Conservation (phyloP, 2,113 vertebrate genomes). For the Passer domesticus region DNA sequence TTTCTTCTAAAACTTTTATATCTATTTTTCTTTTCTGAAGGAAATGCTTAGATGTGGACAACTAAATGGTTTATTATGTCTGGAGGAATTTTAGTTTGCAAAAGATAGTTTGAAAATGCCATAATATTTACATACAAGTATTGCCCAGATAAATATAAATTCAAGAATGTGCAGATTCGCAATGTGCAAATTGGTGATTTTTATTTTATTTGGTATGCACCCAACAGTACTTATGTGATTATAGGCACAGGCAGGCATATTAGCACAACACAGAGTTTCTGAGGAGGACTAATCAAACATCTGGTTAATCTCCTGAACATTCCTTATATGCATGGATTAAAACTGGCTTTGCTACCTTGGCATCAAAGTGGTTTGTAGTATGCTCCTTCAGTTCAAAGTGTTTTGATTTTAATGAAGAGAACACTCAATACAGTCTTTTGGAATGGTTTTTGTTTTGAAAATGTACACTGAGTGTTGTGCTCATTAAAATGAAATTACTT, state of each 20-base stretch:
- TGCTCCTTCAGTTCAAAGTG: constrained; percentile 21
- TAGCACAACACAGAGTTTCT: neutral
- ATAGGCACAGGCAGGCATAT: neutral
- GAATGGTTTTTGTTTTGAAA: constrained; percentile 36
- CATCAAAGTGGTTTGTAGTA: constrained; percentile 25
- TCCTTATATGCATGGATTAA: neutral
- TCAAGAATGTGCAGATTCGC: neutral
- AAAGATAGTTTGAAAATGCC: neutral
- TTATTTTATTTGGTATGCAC: neutral
- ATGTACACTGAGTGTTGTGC: neutral
- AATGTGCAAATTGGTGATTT: neutral
- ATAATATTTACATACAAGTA: neutral
- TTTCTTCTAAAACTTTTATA: neutral
- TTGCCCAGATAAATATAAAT: neutral
- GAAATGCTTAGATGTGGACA: neutral
- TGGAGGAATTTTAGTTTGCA: neutral
- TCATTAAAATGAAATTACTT: constrained; percentile 47
- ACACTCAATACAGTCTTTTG: neutral
- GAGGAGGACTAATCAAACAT: neutral
- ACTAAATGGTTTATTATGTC: neutral
- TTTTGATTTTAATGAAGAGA: constrained; percentile 38
- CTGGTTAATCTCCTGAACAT: constrained; percentile 18
- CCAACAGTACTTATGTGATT: neutral
- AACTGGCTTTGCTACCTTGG: constrained; percentile 14
- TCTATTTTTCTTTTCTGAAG: neutral